Conservation (phyloP, 1,140 invertebrate species). For the Drosophila tsacasi region DNA sequence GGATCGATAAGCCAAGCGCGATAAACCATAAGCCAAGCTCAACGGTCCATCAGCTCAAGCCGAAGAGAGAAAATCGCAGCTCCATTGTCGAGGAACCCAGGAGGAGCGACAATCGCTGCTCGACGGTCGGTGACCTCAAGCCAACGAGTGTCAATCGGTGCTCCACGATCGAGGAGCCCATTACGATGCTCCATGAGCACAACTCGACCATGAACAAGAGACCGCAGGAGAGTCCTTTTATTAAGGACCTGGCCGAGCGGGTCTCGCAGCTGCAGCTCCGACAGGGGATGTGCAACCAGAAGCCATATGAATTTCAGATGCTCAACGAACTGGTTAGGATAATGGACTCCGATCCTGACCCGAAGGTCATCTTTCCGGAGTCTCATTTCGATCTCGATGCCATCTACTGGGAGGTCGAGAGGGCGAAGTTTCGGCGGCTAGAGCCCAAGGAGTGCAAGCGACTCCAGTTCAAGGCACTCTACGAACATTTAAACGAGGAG, state of each 20-base stretch:
- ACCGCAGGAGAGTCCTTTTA: background rate
- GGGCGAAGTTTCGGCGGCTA: slow-evolving; percentile 6
- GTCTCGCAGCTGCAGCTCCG: no score
- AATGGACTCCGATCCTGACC: slow-evolving; percentile 7
- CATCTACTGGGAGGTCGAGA: slow-evolving; percentile 17
- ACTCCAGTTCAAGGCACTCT: slow-evolving; percentile 45
- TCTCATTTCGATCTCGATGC: slow-evolving; percentile 29
- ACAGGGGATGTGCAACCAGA: background rate
- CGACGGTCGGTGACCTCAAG: no score
- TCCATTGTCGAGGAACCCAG: no score
- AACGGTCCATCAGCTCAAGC: no score
- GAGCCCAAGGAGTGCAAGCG: slow-evolving; percentile 21
- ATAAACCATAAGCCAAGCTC: no score
- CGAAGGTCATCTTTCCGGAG: slow-evolving; percentile 31
- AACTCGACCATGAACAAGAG: slow-evolving; percentile 27
- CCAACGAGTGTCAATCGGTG: no score
- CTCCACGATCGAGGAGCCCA: no score
- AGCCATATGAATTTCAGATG: slow-evolving; percentile 14
- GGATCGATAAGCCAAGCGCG: no score
- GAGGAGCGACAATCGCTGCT: no score
- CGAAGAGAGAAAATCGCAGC: no score
- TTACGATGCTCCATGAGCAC: no score
- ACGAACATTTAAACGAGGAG: slow-evolving; percentile 42
- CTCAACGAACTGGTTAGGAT: slow-evolving; percentile 20
- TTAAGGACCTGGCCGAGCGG: background rate